phyloP scores from a whole-genome alignment of 2,888 invertebrate species.

The Hirtodrosophila cameraria region DNA sequence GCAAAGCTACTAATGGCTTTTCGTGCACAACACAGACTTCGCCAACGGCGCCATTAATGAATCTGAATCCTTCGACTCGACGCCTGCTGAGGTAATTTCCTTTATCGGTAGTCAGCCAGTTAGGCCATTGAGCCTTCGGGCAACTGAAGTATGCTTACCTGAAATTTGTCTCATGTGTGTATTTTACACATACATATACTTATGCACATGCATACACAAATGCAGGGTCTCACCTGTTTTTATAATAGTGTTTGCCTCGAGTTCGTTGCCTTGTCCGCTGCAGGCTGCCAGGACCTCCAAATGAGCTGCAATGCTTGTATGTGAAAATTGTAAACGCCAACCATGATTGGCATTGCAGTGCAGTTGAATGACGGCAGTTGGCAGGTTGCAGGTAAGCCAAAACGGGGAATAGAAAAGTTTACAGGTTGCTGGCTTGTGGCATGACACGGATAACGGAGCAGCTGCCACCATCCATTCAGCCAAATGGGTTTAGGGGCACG shows the following conservation, averaged over 20 bases:
- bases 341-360: conserved; percentile 60
- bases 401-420: not conserved
- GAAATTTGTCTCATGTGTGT: conserved; percentile 71
- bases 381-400: not conserved
- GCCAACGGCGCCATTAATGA: conserved; percentile 46
- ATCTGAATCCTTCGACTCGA: conserved; percentile 64
- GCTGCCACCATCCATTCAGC: conserved; percentile 21
- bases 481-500: conserved; percentile 16
- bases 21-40: conserved; percentile 26
- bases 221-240: conserved; percentile 42
- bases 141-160: conserved; percentile 53
- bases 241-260: conserved; percentile 34
- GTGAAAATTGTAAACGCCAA: conserved; percentile 42
- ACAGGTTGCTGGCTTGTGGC: conserved; percentile 11
- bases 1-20: conserved; percentile 56
- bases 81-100: conserved; percentile 43
- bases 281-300: conserved; percentile 27
- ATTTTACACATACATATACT: conserved; percentile 40
- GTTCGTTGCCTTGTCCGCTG: conserved; percentile 44
- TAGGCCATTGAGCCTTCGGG: conserved; percentile 9
- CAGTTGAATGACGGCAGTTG: conserved; percentile 5
- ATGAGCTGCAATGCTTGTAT: conserved; percentile 51
- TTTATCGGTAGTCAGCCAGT: conserved; percentile 34
- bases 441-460: conserved; percentile 39
- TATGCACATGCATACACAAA: conserved; percentile 5